Evolutionary conservation across 1,140 invertebrate species (phyloP), one percentile per base, ranked within the genome.

Genomic region (Anadara kagoshimensis): DNA sequence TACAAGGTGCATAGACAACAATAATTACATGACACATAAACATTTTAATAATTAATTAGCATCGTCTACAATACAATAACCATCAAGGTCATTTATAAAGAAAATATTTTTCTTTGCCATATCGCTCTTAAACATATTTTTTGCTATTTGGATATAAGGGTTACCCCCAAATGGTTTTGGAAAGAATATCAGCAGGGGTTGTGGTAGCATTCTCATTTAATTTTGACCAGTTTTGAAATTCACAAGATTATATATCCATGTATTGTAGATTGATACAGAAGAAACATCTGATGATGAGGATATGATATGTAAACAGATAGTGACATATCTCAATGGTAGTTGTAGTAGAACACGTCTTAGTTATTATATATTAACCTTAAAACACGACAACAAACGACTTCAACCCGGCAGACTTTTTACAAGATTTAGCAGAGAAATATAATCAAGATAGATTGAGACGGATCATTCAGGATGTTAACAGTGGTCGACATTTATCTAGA

Each of bases 251-350:
- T 26, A 22, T 47, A 8, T 20, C 1, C 4, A 2, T 0, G 5
- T 51, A 11, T 5, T 22, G 5, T 47, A 26, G 62, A 12, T n/a
- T 64, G 12, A n/a, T 16, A 47, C 47, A 49, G 18, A 26, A 49
- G 18, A 47, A 0, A 10, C 7, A 51, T 29, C 14, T 12, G 22
- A n/a, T 12, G 8, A 51, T 20, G 0, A 64, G n/a, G 16, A 4
- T n/a, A 20, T 49, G 26, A n/a, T 18, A 16, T 36, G 11, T 18
- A 49, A 24, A 12, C 20, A 24, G 18, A 29, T 68, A 49, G 51
- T 80, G 4, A 53, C 22, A 14, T 76, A 78, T 64, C 63, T 80
- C 44, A 73, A 80, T 56, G 64, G 51, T 22, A 69, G 69, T 0
- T 68, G 73, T 49, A 73, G 69, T 22, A 65, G 76, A 20, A 16